Conservation (phyloP, 2,113 vertebrate genomes). For the Dipodomys merriami region DNA sequence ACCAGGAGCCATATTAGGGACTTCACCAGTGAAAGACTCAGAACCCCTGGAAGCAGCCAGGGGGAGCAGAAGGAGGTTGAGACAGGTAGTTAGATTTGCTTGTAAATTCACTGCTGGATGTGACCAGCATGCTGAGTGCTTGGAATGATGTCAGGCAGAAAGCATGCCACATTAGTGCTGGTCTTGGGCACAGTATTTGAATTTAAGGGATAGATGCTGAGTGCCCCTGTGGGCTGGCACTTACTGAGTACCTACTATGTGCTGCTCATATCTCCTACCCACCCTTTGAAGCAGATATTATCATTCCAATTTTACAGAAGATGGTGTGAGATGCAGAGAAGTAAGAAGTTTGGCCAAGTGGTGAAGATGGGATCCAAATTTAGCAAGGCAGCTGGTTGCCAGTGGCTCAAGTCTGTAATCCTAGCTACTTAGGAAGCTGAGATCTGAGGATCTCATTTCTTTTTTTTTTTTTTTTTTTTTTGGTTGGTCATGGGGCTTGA, state of each 20-base stretch:
- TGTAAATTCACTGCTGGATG: not conserved
- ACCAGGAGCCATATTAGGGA: not conserved
- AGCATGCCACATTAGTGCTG: fast-evolving
- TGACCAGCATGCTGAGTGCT: not conserved
- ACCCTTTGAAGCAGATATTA: not conserved
- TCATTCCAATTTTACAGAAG: not conserved
- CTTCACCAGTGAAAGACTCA: not conserved
- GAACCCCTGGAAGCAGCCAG: not conserved
- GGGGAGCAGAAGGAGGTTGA: not conserved
- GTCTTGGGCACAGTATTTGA: not conserved
- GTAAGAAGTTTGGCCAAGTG: not conserved
- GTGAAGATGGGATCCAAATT: not conserved
- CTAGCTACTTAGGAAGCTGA: too few species aligned
- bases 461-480: too few species aligned
- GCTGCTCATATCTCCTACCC: not conserved
- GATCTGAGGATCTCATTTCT: too few species aligned
- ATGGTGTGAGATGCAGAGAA: not conserved
- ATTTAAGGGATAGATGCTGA: not conserved
- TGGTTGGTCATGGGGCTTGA: too few species aligned
- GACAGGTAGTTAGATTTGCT: not conserved
- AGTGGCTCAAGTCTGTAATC: too few species aligned
- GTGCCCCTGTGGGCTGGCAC: not conserved
- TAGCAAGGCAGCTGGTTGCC: too few species aligned
- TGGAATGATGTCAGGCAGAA: not conserved
- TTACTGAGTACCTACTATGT: not conserved